These are phyloP conservation scores for Myrmecobius fasciatus DNA, from an alignment of 2,113 vertebrate genomes.

Conservation along the genomic window DNA sequence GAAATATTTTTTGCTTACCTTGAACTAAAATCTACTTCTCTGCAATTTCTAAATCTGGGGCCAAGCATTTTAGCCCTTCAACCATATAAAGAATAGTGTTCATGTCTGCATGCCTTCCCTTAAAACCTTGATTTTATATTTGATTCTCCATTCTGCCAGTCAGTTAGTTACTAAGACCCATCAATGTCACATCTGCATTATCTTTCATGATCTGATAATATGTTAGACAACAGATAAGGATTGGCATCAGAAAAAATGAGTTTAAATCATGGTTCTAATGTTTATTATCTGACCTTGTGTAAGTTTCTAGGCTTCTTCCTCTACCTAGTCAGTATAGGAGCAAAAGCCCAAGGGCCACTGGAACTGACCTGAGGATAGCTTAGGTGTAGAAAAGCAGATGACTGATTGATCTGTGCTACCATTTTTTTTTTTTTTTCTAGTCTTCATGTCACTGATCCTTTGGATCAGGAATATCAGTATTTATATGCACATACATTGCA, in stretches of 20 bases:
- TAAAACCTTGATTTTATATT: no score
- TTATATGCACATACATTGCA: no score
- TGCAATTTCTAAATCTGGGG: neutral
- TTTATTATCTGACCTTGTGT: no score
- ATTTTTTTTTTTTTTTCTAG: slow-evolving; percentile 56
- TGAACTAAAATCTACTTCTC: neutral
- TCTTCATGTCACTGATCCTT: slow-evolving; percentile 27
- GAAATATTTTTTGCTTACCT: neutral
- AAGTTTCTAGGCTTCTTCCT: no score
- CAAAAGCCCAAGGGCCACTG: neutral
- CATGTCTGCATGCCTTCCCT: no score
- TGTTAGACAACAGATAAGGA: no score
- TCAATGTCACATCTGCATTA: no score
- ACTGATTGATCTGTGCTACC: neutral
- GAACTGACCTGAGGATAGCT: neutral
- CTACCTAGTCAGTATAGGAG: neutral
- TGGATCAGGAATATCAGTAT: neutral
- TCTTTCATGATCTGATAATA: no score
- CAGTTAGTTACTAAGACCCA: no score
- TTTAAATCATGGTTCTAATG: no score
- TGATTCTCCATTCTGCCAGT: no score
- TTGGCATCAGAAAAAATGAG: no score
- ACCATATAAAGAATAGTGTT: neutral
- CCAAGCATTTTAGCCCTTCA: neutral
- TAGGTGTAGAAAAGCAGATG: neutral